phyloP scores from a whole-genome alignment of 2,797 vertebrate genomes.

The Columba guinea region DNA sequence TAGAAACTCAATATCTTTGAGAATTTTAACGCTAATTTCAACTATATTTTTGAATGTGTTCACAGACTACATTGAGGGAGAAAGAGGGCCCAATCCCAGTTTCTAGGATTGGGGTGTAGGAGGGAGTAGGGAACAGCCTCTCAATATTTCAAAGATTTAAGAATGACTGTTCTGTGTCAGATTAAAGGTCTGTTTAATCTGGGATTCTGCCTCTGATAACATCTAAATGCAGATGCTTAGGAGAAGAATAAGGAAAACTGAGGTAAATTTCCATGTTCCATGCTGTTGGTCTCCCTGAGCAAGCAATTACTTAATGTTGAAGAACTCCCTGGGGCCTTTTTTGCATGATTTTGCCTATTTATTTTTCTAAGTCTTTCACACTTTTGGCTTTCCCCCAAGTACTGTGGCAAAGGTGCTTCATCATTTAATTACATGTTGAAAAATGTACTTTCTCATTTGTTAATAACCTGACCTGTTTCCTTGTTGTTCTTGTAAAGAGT shows the following conservation, averaged over 20 bases:
- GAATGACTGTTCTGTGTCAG: neutral
- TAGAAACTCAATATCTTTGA: neutral
- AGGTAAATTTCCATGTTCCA: neutral
- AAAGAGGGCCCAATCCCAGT: neutral
- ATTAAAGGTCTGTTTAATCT: neutral
- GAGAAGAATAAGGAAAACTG: neutral
- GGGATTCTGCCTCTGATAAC: neutral
- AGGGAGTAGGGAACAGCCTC: fast-evolving
- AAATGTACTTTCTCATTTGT: neutral
- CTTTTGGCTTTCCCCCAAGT: neutral
- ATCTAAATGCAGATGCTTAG: neutral
- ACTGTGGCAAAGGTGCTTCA: neutral
- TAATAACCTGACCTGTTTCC: neutral
- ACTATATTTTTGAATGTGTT: neutral
- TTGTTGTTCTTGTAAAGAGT: neutral
- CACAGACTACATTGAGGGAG: neutral
- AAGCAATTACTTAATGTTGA: neutral
- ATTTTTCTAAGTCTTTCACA: neutral
- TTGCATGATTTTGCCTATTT: neutral
- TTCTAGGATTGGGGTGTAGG: neutral
- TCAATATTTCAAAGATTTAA: neutral
- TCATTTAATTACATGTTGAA: neutral
- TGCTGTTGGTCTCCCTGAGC: neutral
- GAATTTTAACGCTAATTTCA: neutral
- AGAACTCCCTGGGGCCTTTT: neutral